phyloP scores from a whole-genome alignment of 2,113 vertebrate species.

The Saguinus imperator region DNA sequence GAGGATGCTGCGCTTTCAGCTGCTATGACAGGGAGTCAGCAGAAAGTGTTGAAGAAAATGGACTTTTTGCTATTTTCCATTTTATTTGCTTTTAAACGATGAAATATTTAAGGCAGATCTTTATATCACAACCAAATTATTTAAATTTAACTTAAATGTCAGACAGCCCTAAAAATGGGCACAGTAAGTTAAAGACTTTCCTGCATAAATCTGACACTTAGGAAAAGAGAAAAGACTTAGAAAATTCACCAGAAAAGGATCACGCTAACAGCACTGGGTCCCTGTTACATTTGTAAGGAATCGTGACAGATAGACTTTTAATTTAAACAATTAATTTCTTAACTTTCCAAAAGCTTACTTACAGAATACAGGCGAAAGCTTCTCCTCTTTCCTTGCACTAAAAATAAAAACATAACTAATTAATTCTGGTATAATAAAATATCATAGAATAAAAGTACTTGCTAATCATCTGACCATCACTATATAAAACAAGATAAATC shows the following conservation, averaged over 20 bases:
- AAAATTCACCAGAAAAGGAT: conserved; percentile 10
- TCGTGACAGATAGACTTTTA: background rate
- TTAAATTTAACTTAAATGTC: conserved; percentile 44
- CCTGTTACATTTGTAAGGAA: background rate
- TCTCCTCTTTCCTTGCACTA: conserved; percentile 98
- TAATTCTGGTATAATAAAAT: conserved; percentile 62
- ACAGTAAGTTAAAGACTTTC: conserved; percentile 11
- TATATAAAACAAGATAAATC: conserved; percentile 17
- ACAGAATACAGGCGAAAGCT: conserved; percentile 98
- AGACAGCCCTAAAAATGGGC: background rate
- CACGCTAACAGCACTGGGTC: background rate
- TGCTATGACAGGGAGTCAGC: background rate
- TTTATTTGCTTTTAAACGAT: too few relatives aligned
- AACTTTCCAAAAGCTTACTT: conserved; percentile 83
- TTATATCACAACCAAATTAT: background rate
- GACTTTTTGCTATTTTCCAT: too few relatives aligned
- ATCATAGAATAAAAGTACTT: conserved; percentile 52
- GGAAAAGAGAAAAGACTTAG: conserved; percentile 5
- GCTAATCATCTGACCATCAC: conserved; percentile 55
- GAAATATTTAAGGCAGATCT: background rate
- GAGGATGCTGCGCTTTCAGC: background rate
- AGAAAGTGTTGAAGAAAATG: background rate
- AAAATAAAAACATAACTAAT: conserved; percentile 79
- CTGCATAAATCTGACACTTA: conserved; percentile 6
- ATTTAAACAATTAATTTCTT: conserved; percentile 44